Evolutionary conservation across 2,797 vertebrate species (phyloP), one percentile per base, ranked within the genome.

Genomic region (Platalea minor): DNA sequence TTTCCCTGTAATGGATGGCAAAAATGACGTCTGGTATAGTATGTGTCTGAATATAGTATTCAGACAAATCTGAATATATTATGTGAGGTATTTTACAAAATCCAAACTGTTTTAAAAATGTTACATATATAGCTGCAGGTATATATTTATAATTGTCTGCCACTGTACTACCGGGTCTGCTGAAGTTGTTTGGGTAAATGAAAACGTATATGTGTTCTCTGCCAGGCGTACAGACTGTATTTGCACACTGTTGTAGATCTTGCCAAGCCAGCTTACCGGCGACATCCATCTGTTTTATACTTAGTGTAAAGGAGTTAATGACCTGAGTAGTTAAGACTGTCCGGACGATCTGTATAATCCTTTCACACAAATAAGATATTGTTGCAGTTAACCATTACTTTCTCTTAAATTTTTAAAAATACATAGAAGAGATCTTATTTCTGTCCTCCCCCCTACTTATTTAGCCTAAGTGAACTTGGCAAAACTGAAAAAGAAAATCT

Each of bases 281-380:
- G 4, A 17, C 63, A 60, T 51, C 89, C 85, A 88, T 89, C 91
- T 95, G 94, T 11, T 89, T 88, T 37, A 8, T 41, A 11, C 89
- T 86, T 24, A 72, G 69, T 25, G 92, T 33, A 94, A 93, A 92
- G 93, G 75, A 97, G 87, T 91, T 95, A 96, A 97, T 85, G 92
- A 94, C 96, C 93, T 88, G 92, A 54, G 65, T 5, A 56, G 89
- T 88, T 97, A 95, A 96, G 69, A 35, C 76, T 84, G 87, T 90
- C 76, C 87, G 57, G 87, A 54, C 3, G 5, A 95, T 89, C 93
- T 35, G 46, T 72, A 45, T 97, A 96, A 96, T 96, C 94, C 95
- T 82, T 88, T 93, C 87, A 50, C 46, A 19, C 79, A 92, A 93
- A 76, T 41, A 72, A 93, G 93, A 81, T 88, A 31, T 4, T 29